Evolutionary conservation across 1,140 invertebrate genomes (phyloP).

Genomic region (Chrysomallon squamiferum): DNA sequence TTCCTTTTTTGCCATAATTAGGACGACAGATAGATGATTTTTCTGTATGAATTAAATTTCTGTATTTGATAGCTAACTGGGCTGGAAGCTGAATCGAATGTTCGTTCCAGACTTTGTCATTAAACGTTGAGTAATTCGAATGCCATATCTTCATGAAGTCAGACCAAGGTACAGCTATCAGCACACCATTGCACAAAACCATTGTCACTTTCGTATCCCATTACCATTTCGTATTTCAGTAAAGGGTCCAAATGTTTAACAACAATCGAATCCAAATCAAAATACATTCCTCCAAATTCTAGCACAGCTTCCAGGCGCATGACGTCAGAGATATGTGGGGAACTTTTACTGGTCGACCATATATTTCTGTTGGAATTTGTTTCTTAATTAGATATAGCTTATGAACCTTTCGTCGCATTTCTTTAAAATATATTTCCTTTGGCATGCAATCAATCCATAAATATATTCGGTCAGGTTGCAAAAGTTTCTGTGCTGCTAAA

Average conservation of each 20-base stretch:
- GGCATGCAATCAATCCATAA: not conserved
- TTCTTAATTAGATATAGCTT: not conserved
- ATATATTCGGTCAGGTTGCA: not conserved
- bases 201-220: not conserved
- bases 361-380: not conserved
- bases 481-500: not conserved
- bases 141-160: slow-evolving; percentile 1
- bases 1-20: not conserved
- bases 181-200: not conserved
- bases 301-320: not conserved
- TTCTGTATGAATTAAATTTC: not conserved
- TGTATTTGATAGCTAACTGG: not conserved
- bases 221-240: not conserved
- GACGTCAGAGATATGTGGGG: not conserved
- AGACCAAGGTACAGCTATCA: not conserved
- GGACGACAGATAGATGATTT: not conserved
- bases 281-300: not conserved
- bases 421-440: not conserved
- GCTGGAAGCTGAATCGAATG: not conserved
- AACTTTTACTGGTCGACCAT: not conserved
- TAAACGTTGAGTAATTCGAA: not conserved
- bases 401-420: not conserved
- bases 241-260: not conserved
- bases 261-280: not conserved
- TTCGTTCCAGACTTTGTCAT: not conserved